Evolutionary conservation across 2,888 invertebrate species (phyloP), one percentile per base, ranked within the genome.

Genomic region (Hypomecis atomaria): DNA sequence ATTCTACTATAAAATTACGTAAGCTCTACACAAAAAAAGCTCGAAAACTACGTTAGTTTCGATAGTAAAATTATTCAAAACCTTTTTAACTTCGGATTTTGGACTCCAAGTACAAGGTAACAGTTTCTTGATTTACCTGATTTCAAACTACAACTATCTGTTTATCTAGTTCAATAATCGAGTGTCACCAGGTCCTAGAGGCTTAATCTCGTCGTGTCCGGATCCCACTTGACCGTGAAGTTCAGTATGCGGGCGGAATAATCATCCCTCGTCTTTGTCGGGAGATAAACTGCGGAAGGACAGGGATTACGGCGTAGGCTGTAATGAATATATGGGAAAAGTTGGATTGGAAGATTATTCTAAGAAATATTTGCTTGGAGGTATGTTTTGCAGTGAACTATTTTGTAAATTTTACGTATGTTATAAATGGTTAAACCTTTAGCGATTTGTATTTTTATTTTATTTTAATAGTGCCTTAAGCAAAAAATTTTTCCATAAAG

Each of bases 191-290:
- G 69, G 64, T 61, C 38, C 23, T n/a, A 40, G 52, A 52, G 40
- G 52, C 40, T 42, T 52, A 76, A 77, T 76, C 77, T 78, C 70
- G 62, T 11, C 67, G 69, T 73, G 72, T 73, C 68, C 73, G 59
- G 71, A 62, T 72, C 67, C 71, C 72, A 80, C 73, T 83, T 79
- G 77, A 70, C 81, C 78, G 72, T 77, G 74, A 79, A 75, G 78
- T 77, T 82, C 78, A 74, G 71, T 73, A 82, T 83, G 83, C 84
- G 84, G 84, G 84, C 62, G 70, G 83, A 83, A 83, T 83, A 83
- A 84, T 82, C 74, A 74, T 78, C 73, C 67, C 62, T 66, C 70
- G 73, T 72, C 74, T 78, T 79, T 74, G 73, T 75, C 63, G 9
- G 53, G 72, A 78, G 79, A 79, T 78, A 78, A 81, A 79, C 75